phyloP scores from a whole-genome alignment of 2,888 invertebrate species.

The Chaitophorus viminalis region DNA sequence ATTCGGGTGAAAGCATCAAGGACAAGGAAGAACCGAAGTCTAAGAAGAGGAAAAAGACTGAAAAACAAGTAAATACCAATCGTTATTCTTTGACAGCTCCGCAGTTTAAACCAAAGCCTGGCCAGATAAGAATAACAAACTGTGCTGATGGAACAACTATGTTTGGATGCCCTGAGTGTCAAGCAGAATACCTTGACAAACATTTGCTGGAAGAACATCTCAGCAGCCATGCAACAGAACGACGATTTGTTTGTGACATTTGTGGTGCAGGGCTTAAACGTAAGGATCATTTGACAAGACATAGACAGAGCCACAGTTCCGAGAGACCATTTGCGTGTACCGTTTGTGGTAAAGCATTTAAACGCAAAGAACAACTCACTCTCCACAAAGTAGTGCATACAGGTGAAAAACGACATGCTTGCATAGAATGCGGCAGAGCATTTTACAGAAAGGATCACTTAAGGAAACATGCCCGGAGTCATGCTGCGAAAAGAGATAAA shows the following conservation, averaged over 20 bases:
- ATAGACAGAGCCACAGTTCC: conserved; percentile 89
- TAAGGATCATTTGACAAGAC: conserved; percentile 86
- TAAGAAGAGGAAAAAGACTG: conserved; percentile 82
- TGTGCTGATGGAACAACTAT: conserved; percentile 81
- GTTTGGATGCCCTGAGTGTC: conserved; percentile 88
- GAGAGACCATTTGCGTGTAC: conserved; percentile 89
- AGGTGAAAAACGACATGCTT: conserved; percentile 86
- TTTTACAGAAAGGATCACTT: conserved; percentile 76
- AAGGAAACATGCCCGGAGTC: conserved; percentile 82
- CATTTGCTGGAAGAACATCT: conserved; percentile 85
- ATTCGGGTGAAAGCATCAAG: conserved; percentile 81
- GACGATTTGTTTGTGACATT: conserved; percentile 87
- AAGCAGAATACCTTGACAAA: conserved; percentile 89
- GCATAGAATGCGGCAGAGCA: conserved; percentile 88
- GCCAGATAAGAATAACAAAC: conserved; percentile 76
- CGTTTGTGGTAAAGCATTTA: conserved; percentile 85
- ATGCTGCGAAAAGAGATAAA: conserved; percentile 79
- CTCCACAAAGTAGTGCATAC: conserved; percentile 91
- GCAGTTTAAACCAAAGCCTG: conserved; percentile 85
- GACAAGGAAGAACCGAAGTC: conserved; percentile 39
- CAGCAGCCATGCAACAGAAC: conserved; percentile 86
- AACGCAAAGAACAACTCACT: conserved; percentile 88
- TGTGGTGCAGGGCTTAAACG: conserved; percentile 88
- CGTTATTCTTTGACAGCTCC: conserved; percentile 67
- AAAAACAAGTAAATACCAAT: conserved; percentile 75